Evolutionary conservation across 2,797 vertebrate genomes (phyloP).

Genomic region (Acanthopagrus latus): DNA sequence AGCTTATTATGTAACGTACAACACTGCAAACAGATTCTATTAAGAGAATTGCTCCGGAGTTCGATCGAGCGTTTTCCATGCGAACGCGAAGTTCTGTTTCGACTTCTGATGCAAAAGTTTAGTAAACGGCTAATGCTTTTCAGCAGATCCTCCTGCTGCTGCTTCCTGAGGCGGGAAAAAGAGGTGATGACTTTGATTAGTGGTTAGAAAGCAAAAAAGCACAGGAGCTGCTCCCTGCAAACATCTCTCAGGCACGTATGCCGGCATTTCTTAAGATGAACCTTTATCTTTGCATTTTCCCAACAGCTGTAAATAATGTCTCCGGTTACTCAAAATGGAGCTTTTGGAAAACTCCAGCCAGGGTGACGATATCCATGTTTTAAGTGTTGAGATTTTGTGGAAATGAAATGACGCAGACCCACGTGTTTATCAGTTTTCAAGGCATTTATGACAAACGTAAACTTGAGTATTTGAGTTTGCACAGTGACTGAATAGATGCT

Average conservation of each 20-base stretch:
- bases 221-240: constrained; percentile 12
- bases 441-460: too few species aligned
- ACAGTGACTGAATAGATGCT: too few species aligned
- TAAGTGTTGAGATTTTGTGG: too few species aligned
- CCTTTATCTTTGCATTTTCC: too few species aligned
- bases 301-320: too few species aligned
- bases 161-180: constrained; percentile 2
- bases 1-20: constrained; percentile 51
- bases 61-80: constrained; percentile 25
- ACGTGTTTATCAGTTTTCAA: too few species aligned
- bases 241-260: constrained; percentile 14
- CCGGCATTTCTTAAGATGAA: too few species aligned
- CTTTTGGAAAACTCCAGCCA: too few species aligned
- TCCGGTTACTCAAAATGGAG: too few species aligned
- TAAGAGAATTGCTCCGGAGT: constrained; percentile 16
- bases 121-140: neutral
- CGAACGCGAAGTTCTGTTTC: constrained; percentile 15
- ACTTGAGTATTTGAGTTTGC: too few species aligned
- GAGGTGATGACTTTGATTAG: constrained; percentile 46
- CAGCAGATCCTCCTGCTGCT: neutral
- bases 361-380: too few species aligned
- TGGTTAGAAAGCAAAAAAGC: neutral
- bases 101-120: constrained; percentile 20
- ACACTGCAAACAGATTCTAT: constrained; percentile 43
- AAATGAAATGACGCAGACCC: too few species aligned